A percentile compares a stretch with the other conserved stretches of the same genome.
Evolutionary conservation across 2,888 invertebrate genomes (phyloP).

Genomic region (Caenorhabditis sinica): DNA sequence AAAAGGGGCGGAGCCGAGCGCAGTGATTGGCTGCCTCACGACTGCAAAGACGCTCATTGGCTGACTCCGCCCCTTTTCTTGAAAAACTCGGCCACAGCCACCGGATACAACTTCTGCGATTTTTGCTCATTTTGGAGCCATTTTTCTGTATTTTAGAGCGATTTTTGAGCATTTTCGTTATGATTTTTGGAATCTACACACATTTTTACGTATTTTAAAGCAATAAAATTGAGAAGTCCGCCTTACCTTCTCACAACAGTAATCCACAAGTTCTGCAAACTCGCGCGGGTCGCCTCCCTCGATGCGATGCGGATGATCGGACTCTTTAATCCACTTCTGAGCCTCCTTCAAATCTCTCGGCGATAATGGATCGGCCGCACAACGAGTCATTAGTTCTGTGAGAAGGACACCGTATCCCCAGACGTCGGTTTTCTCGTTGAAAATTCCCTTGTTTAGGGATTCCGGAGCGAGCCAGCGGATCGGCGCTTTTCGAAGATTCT

Average conservation of each 20-base stretch:
- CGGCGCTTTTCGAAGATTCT: constrained; percentile 54
- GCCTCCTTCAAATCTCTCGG: constrained; percentile 9
- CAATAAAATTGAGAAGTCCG: too few relatives aligned
- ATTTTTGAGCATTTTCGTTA: too few relatives aligned
- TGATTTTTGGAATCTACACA: too few relatives aligned
- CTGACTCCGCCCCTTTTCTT: too few relatives aligned
- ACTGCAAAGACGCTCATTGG: too few relatives aligned
- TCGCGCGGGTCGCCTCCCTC: constrained; percentile 13
- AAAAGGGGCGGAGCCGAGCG: too few relatives aligned
- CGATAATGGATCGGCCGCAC: constrained; percentile 27
- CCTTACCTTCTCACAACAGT: constrained; percentile 23
- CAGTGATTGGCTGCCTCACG: too few relatives aligned
- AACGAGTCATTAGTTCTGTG: constrained; percentile 34
- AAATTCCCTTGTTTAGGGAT: constrained; percentile 43
- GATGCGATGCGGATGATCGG: constrained; percentile 29
- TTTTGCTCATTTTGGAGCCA: too few relatives aligned
- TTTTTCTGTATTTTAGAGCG: too few relatives aligned
- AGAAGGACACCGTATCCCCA: constrained; percentile 62
- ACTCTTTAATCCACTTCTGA: constrained; percentile 12
- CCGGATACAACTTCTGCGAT: too few relatives aligned
- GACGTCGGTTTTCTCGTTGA: constrained; percentile 61
- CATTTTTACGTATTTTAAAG: too few relatives aligned
- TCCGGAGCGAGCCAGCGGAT: constrained; percentile 67
- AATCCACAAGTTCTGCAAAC: background rate
- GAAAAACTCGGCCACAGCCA: too few relatives aligned